Evolutionary conservation across 2,113 vertebrate genomes (phyloP).

Genomic region (Isichthys henryi): DNA sequence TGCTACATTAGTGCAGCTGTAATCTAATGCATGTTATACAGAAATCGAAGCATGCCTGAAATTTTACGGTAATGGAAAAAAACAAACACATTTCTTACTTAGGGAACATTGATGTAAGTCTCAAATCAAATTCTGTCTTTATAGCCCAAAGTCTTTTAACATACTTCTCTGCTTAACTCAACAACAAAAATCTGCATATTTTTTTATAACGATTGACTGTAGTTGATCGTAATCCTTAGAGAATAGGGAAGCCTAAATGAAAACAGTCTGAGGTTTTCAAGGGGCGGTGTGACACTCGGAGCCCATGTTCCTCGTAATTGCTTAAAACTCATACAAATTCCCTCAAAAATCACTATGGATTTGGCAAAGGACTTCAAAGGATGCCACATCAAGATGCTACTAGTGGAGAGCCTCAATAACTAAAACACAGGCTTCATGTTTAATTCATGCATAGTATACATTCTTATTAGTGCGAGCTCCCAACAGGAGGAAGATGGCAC

Average conservation of each 20-base stretch:
- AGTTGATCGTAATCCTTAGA: constrained; percentile 30
- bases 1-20: neutral
- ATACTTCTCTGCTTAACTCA: constrained; percentile 24
- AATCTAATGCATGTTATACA: neutral
- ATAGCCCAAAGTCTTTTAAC: constrained; percentile 13
- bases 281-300: constrained; percentile 7
- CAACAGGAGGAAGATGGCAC: constrained; percentile 31
- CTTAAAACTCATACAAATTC: constrained; percentile 39
- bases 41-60: neutral
- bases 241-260: constrained; percentile 36
- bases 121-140: constrained; percentile 28
- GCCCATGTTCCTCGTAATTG: constrained; percentile 39
- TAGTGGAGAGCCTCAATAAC: constrained; percentile 30
- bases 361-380: constrained; percentile 31
- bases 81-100: constrained; percentile 1
- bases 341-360: constrained; percentile 33
- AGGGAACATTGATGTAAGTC: constrained; percentile 16
- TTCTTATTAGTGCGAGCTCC: constrained; percentile 40
- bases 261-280: constrained; percentile 33
- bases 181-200: constrained; percentile 33
- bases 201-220: constrained; percentile 25
- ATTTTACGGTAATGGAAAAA: neutral
- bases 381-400: constrained; percentile 32
- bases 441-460: constrained; percentile 45
- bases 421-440: constrained; percentile 43